phyloP scores from a whole-genome alignment of 2,888 invertebrate genomes.

The Lycia hirtaria region DNA sequence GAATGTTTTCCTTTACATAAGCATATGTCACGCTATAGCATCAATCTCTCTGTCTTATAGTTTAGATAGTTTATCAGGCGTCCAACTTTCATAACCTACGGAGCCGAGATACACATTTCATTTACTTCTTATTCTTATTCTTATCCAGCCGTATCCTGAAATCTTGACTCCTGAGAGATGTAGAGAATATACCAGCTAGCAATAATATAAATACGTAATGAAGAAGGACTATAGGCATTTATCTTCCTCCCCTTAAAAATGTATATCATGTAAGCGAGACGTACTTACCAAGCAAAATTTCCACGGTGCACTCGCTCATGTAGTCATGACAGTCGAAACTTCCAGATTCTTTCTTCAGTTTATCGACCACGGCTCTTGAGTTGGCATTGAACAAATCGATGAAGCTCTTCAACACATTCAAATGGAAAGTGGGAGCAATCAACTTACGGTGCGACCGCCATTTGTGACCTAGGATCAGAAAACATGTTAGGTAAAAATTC shows the following conservation, averaged over 20 bases:
- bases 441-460: constrained; percentile 94
- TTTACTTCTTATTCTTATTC: no score
- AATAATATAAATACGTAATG: no score
- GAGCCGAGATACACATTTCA: no score
- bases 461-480: constrained; percentile 87
- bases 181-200: no score
- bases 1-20: no score
- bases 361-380: constrained; percentile 90
- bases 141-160: no score
- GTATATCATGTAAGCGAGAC: not conserved
- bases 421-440: constrained; percentile 94
- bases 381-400: constrained; percentile 94
- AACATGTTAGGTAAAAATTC: constrained; percentile 1
- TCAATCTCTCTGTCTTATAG: no score
- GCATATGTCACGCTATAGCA: no score
- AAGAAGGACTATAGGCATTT: no score
- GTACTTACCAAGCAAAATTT: constrained; percentile 90
- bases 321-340: constrained; percentile 93
- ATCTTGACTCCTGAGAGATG: no score
- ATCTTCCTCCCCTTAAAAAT: not conserved
- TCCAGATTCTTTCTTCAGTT: constrained; percentile 88
- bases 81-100: no score
- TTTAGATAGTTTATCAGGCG: no score
- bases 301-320: constrained; percentile 94
- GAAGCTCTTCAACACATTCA: constrained; percentile 94